These are phyloP conservation scores for Intoshia linei DNA, from an alignment of 1,140 invertebrate species.

Conservation along the genomic window DNA sequence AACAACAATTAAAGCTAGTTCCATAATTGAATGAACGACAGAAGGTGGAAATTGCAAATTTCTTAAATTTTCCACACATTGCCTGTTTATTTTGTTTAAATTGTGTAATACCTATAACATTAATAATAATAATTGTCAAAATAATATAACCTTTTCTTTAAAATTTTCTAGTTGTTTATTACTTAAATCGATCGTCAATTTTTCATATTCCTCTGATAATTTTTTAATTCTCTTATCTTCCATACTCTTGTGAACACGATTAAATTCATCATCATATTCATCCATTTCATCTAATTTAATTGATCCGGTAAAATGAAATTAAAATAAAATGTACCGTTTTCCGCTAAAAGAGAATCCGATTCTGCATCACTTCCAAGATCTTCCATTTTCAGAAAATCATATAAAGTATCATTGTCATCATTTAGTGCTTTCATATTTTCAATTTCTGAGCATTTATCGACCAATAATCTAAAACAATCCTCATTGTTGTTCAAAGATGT, in stretches of 20 bases:
- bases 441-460: too few species aligned
- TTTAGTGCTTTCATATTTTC: too few species aligned
- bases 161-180: constrained; percentile 12
- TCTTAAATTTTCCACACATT: constrained; percentile 16
- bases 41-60: constrained; percentile 17
- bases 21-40: constrained; percentile 20
- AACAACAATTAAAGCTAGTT: constrained; percentile 22
- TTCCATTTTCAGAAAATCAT: too few species aligned
- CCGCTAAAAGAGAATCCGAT: too few species aligned
- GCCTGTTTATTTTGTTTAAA: constrained; percentile 16
- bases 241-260: too few species aligned
- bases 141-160: constrained; percentile 10
- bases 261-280: constrained; percentile 22
- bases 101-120: constrained; percentile 14
- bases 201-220: constrained; percentile 13
- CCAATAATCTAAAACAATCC: too few species aligned
- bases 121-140: background rate
- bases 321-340: constrained; percentile 2
- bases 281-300: constrained; percentile 22
- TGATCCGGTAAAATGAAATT: constrained; percentile 1
- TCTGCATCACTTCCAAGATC: too few species aligned
- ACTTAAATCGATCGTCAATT: constrained; percentile 15
- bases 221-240: constrained; percentile 18
- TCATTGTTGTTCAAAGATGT: too few species aligned
- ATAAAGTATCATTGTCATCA: too few species aligned